Conservation (phyloP, 2,113 vertebrate genomes). For the Petaurus breviceps region DNA sequence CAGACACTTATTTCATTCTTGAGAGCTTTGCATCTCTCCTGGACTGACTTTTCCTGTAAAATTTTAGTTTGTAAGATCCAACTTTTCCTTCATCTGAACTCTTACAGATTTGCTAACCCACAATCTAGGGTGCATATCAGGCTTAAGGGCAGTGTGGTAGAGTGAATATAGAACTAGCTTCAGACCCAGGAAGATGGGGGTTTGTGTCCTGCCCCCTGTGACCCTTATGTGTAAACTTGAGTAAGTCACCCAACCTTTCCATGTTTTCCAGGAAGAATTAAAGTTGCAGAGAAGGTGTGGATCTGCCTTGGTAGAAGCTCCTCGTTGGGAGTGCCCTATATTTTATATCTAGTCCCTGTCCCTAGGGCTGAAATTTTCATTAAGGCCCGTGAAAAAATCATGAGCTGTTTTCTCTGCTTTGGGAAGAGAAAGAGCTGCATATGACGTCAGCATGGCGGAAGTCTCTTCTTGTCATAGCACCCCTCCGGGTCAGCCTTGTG, state of each 20-base stretch:
- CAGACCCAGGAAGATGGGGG: neutral
- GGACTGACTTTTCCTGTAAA: neutral
- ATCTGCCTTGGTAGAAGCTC: neutral
- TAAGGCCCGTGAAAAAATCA: neutral
- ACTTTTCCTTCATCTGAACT: neutral
- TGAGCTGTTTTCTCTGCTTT: no score
- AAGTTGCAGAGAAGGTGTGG: neutral
- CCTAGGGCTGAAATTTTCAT: no score
- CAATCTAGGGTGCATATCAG: neutral
- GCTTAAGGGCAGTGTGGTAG: neutral
- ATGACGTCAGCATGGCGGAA: no score
- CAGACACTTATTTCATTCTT: neutral
- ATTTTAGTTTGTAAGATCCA: neutral
- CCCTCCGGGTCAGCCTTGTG: no score
- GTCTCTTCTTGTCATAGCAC: neutral
- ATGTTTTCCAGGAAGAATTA: neutral
- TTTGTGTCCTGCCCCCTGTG: neutral
- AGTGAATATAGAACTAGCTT: neutral
- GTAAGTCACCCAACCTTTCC: neutral
- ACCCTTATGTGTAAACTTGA: no score
- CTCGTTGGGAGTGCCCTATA: neutral
- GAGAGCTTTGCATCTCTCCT: neutral
- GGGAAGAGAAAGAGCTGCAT: no score
- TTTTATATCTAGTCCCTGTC: neutral
- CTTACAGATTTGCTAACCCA: neutral